A percentile compares a stretch with the other conserved stretches of the same genome.
phyloP scores from a whole-genome alignment of 2,888 invertebrate species.

The Lypha dubia region DNA sequence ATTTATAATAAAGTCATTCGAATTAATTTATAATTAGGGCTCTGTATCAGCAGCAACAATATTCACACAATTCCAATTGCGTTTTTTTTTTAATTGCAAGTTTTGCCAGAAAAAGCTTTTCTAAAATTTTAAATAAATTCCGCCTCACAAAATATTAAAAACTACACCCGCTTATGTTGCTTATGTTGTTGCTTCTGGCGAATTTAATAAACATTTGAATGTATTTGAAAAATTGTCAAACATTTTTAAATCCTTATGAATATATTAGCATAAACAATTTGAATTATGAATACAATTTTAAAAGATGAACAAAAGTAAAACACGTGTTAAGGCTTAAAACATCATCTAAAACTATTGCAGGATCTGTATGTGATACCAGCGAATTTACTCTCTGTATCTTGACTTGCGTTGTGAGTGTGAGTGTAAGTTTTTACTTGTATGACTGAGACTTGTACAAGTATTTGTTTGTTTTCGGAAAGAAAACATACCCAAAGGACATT shows the following conservation, averaged over 20 bases:
- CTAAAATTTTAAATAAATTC: not conserved
- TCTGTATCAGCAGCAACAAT: too few species aligned
- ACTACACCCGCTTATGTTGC: not conserved
- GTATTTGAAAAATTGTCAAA: slow-evolving; percentile 27
- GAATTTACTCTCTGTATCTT: too few species aligned
- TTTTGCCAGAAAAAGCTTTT: not conserved
- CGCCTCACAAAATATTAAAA: not conserved
- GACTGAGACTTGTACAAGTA: slow-evolving; percentile 1
- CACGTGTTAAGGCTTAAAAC: slow-evolving; percentile 71
- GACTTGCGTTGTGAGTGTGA: not conserved
- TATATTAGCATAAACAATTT: slow-evolving; percentile 56
- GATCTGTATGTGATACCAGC: not conserved
- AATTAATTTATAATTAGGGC: too few species aligned
- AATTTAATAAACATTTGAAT: not conserved
- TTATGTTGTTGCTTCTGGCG: not conserved
- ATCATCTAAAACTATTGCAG: slow-evolving; percentile 49
- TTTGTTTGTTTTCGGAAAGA: slow-evolving; percentile 41
- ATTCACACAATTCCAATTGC: too few species aligned
- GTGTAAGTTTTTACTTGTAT: not conserved
- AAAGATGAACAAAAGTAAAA: slow-evolving; percentile 65
- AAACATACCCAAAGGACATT: slow-evolving; percentile 66
- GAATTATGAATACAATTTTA: slow-evolving; percentile 53
- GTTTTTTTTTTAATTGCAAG: too few species aligned
- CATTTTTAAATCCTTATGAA: slow-evolving; percentile 63
- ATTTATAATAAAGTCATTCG: too few species aligned